Percentiles rank a stretch among this genome's conserved stretches.
phyloP scores from a whole-genome alignment of 2,113 vertebrate species.

The Callopanchax toddi region DNA sequence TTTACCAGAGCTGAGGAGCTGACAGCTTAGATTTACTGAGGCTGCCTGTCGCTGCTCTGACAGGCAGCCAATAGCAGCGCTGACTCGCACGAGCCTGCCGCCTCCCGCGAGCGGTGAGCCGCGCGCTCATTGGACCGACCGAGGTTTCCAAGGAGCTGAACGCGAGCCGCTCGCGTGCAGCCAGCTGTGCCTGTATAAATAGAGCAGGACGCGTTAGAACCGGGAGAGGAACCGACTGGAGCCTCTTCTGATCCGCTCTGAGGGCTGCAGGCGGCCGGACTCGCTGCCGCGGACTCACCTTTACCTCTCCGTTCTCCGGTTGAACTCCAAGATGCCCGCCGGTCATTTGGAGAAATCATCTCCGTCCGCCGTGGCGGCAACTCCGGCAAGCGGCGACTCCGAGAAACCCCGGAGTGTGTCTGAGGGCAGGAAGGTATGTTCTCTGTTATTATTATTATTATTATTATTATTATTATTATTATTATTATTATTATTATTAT shows the following conservation, averaged over 20 bases:
- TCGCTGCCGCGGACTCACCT: too few species aligned
- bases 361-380: conserved; percentile 69
- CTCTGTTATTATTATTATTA: too few species aligned
- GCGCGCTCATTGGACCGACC: conserved; percentile 83
- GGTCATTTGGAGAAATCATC: conserved; percentile 85
- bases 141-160: conserved; percentile 82
- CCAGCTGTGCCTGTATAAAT: conserved; percentile 83
- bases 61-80: conserved; percentile 83
- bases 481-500: too few species aligned
- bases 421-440: conserved; percentile 89
- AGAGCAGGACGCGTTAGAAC: conserved; percentile 63
- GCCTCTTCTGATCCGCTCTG: neutral
- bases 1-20: too few species aligned
- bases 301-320: too few species aligned
- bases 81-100: conserved; percentile 79
- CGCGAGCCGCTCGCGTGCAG: conserved; percentile 93
- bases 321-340: conserved; percentile 88
- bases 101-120: conserved; percentile 76
- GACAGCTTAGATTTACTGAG: too few species aligned
- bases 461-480: too few species aligned
- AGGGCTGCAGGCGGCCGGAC: neutral
- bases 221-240: neutral
- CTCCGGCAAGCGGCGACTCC: conserved; percentile 78
- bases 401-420: conserved; percentile 84
- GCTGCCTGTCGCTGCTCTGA: conserved; percentile 23